Conservation (phyloP, 2,797 vertebrate genomes). For the Morelia viridis region DNA sequence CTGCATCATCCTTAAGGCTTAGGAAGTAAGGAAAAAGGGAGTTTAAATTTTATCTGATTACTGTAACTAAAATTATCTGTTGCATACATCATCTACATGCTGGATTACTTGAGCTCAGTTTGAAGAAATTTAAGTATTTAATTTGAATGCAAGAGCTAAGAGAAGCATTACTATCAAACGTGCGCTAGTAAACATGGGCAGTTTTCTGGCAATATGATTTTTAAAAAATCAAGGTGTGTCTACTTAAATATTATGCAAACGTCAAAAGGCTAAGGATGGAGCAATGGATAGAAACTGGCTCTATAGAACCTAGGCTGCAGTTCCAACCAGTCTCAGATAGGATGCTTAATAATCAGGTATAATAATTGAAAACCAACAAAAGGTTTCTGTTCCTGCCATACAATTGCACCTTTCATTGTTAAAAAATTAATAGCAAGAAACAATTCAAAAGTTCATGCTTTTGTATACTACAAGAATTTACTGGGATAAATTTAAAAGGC, state of each 20-base stretch:
- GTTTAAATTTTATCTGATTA: not conserved
- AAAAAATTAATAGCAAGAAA: not conserved
- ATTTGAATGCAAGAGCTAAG: slow-evolving; percentile 44
- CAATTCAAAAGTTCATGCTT: not conserved
- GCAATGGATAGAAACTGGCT: not conserved
- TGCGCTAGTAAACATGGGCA: slow-evolving; percentile 22
- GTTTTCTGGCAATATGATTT: slow-evolving; percentile 21
- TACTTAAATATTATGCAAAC: not conserved
- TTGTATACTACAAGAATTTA: not conserved
- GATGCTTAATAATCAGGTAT: not conserved
- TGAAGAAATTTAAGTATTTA: slow-evolving; percentile 6
- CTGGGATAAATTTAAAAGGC: not conserved
- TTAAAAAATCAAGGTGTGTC: not conserved
- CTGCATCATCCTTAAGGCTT: not conserved
- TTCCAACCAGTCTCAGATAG: not conserved
- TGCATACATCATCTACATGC: not conserved
- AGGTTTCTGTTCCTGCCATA: not conserved
- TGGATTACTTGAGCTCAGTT: slow-evolving; percentile 33
- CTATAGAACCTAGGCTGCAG: not conserved
- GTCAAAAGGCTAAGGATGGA: not conserved
- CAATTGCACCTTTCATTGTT: not conserved
- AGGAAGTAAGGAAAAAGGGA: not conserved
- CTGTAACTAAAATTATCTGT: rapidly evolving
- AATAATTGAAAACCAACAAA: not conserved
- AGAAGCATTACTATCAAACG: slow-evolving; percentile 39